Base-by-base conservation (phyloP, 2,888 invertebrate genomes). In the Drosophila merina region DNA sequence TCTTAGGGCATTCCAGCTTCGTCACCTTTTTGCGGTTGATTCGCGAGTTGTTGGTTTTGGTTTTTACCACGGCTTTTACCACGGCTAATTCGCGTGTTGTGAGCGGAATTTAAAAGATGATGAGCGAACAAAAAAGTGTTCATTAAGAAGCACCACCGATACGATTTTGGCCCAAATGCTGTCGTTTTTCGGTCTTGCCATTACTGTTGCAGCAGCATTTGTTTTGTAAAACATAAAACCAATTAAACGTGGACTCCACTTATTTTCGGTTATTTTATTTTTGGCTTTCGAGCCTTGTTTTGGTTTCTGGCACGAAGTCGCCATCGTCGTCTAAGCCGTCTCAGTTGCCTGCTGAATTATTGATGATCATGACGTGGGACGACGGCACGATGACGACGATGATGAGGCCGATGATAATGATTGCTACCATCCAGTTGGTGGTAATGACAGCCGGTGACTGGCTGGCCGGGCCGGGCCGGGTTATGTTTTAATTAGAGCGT, bases 401-500 rank as follows among this genome's bases (percentile, higher is more conserved):
- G 14, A 33, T 3, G 58, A 28, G 28, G 28, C 28, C 28, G 28
- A 10, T 10, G 26, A 20, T 25, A 49, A 45, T 49, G 28, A 40
- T 10, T n/a, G 36, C 6, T n/a, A n/a, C 33, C 33, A 36, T 36
- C n/a, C 12, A 36, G 36, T 36, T 36, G 36, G n/a, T 36, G 36
- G 40, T 20, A 36, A 30, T 28, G 51, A 42, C 30, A 9, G 47
- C 26, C 51, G 31, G 48, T 30, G 25, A 4, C 30, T 30, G 10
- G 9, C 33, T 33, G 9, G 9, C 12, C 9, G 45, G 28, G 26
- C 25, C 25, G n/a, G 4, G 26, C 42, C 62, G 75, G 71, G 71
- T 75, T 74, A 74, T 70, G 73, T 70, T 70, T 70, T 74, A 74
- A 74, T 72, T 72, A 72, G 71, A 72, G 71, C 74, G 49, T 57